Conservation (phyloP, 2,797 vertebrate species). For the Florisuga fusca region DNA sequence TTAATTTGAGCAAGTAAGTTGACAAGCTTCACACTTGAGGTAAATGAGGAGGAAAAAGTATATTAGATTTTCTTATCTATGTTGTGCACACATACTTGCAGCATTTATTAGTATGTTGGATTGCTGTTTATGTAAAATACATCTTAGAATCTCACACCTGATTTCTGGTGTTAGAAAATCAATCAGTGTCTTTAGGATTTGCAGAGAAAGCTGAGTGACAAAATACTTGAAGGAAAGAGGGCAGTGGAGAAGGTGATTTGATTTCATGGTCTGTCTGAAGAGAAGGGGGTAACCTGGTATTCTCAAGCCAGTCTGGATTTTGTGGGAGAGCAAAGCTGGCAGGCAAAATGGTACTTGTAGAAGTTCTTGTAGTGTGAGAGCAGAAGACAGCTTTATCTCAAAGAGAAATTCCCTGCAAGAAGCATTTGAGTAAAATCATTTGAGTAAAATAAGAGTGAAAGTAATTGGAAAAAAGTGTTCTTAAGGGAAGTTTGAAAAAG, state of each 20-base stretch:
- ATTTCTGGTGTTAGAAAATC: conserved; percentile 7
- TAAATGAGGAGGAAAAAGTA: not conserved
- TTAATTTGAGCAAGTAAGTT: not conserved
- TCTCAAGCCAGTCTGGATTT: not conserved
- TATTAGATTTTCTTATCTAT: not conserved
- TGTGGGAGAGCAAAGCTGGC: not conserved
- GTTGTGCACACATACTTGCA: not conserved
- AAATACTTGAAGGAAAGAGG: not conserved
- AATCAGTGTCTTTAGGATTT: not conserved
- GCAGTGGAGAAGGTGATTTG: not conserved
- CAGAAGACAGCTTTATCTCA: not conserved
- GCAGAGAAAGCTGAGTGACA: not conserved
- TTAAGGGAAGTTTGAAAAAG: not conserved
- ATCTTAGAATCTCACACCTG: not conserved
- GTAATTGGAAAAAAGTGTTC: not conserved
- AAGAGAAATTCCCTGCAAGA: not conserved
- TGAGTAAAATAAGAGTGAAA: not conserved
- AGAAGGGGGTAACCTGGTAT: not conserved
- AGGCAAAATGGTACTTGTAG: not conserved
- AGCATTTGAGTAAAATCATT: not conserved
- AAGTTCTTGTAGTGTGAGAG: not conserved
- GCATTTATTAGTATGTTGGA: not conserved
- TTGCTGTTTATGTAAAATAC: not conserved
- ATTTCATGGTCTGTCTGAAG: not conserved
- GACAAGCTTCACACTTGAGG: not conserved